These are phyloP conservation scores for Pachypsylla venusta DNA, from an alignment of 1,140 invertebrate species.

Conservation along the genomic window DNA sequence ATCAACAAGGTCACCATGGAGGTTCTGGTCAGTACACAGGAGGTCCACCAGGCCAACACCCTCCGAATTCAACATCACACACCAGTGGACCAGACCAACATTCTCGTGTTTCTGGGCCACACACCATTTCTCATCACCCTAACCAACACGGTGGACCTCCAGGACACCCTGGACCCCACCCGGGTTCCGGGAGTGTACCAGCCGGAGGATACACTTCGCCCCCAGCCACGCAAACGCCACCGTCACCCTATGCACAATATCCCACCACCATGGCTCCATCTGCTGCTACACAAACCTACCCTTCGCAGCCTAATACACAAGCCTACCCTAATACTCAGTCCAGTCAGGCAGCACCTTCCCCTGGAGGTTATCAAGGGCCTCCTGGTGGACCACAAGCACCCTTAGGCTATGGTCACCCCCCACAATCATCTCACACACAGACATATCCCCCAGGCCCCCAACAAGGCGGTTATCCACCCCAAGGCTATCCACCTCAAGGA, in stretches of 20 bases:
- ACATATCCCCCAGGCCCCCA: background rate
- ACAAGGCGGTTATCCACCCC: background rate
- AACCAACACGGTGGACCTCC: background rate
- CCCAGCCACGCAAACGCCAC: background rate
- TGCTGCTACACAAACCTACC: background rate
- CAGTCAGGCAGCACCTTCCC: too few relatives aligned
- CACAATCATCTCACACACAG: background rate
- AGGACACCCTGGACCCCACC: background rate
- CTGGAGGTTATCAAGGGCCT: too few relatives aligned
- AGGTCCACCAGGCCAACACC: background rate
- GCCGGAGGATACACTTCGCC: constrained; percentile 1
- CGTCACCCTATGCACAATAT: background rate
- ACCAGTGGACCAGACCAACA: background rate
- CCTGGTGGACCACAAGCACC: background rate
- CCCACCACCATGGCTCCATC: constrained; percentile 4
- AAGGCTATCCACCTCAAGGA: background rate
- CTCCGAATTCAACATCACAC: background rate
- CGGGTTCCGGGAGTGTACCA: too few relatives aligned
- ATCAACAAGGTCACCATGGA: too few relatives aligned
- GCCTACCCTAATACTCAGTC: background rate
- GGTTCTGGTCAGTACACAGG: background rate
- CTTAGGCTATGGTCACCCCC: background rate
- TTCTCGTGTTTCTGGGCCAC: background rate
- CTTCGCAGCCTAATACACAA: background rate
- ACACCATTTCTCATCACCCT: background rate